These are phyloP conservation scores for Nomada ferruginata DNA, from an alignment of 2,888 invertebrate genomes.

Conservation along the genomic window DNA sequence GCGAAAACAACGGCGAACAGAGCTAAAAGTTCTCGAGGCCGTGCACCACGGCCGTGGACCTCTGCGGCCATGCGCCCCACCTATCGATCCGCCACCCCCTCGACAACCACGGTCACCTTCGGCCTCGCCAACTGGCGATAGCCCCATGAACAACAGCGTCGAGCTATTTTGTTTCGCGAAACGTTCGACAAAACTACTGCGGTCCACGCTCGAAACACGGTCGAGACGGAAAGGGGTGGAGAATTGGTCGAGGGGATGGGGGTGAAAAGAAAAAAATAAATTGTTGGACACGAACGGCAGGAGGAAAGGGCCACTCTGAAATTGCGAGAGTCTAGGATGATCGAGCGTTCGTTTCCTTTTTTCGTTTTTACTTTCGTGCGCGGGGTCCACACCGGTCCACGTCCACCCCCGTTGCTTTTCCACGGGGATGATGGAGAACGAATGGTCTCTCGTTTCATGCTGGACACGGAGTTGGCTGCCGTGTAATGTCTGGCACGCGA, in stretches of 20 bases:
- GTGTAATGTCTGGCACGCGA: conserved; percentile 59
- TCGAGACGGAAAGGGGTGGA: not conserved
- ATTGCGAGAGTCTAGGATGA: conserved; percentile 45
- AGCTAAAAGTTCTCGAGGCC: conserved; percentile 70
- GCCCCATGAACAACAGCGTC: conserved; percentile 55
- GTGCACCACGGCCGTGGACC: conserved; percentile 64
- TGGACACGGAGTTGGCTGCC: conserved; percentile 54
- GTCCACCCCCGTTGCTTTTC: conserved; percentile 8
- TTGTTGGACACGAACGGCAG: not conserved
- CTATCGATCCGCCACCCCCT: conserved; percentile 75
- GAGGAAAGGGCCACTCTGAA: conserved; percentile 10
- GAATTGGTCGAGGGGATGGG: too few species aligned
- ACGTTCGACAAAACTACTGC: conserved; percentile 66
- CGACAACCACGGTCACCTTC: conserved; percentile 38
- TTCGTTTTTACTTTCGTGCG: not conserved
- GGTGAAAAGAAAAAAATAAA: not conserved
- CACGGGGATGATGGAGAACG: conserved; percentile 20
- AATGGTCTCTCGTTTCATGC: conserved; percentile 58
- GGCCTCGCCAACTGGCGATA: conserved; percentile 47
- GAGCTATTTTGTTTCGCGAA: conserved; percentile 73
- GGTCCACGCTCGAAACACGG: not conserved
- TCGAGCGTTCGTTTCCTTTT: conserved; percentile 23
- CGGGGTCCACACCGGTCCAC: not conserved
- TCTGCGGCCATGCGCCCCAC: conserved; percentile 77
- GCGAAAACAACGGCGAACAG: conserved; percentile 12